Conservation (phyloP, 1,140 invertebrate genomes). For the Rhagoletis zephyria region DNA sequence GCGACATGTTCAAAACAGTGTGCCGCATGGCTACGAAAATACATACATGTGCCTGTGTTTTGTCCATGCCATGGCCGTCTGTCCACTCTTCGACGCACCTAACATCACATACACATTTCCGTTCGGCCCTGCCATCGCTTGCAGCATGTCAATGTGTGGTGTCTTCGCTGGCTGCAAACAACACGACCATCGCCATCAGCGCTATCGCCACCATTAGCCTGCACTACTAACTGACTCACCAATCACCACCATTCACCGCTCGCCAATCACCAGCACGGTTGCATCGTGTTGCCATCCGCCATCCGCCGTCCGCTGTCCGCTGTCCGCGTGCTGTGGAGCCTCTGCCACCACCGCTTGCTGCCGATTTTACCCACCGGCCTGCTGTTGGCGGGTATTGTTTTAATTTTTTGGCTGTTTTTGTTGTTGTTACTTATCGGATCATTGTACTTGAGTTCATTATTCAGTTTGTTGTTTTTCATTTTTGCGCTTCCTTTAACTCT, state of each 20-base stretch:
- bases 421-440: constrained; percentile 45
- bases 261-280: neutral
- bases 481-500: neutral
- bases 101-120: neutral
- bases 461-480: constrained; percentile 41
- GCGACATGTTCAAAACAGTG: neutral
- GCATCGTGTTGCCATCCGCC: neutral
- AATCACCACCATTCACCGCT: too few species aligned
- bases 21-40: constrained; percentile 3
- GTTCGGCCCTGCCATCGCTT: neutral
- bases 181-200: neutral
- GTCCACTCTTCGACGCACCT: constrained; percentile 16
- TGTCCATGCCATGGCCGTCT: neutral
- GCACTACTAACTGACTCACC: neutral
- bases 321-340: constrained; percentile 17
- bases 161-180: neutral
- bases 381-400: constrained; percentile 27
- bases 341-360: constrained; percentile 1
- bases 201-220: neutral
- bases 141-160: neutral
- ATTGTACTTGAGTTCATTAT: constrained; percentile 52
- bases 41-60: neutral
- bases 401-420: neutral
- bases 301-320: neutral
- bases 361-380: neutral